Base-by-base conservation (phyloP, 2,888 invertebrate genomes). In the Mimachlamys varia region DNA sequence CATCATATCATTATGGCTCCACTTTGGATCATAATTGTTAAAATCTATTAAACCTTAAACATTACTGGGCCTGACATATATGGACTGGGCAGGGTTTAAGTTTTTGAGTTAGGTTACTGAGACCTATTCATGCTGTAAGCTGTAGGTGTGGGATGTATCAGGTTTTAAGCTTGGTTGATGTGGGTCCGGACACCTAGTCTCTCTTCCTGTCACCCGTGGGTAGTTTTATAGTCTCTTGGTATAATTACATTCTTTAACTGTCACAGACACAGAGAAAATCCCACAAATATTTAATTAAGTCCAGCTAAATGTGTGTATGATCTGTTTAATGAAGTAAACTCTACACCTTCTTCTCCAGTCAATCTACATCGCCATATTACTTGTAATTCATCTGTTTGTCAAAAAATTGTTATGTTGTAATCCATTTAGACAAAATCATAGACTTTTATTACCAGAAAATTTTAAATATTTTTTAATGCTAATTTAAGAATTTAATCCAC, bases 21-120 rank as follows among this genome's bases (percentile, higher is more conserved):
- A 76, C 76, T 76, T 27, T 76, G 76, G 76, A 76, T 76, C 76
- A 76, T 76, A 76, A 27, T 76, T 76, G 76, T 76, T 76, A 76
- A 76, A 76, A 76, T 76, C 76, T 76, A 76, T 76, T 76, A 76
- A 76, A 76, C 33, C 76, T 76, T 76, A 27, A 33, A 76, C 76
- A 76, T 76, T 13, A 33, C 33, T 22, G 33, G 10, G 33, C 12
- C 33, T 76, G 76, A 76, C 76, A 22, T 76, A 33, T 76, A 76
- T 76, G 33, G 76, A 76, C 33, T 76, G 76, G 27, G 76, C 44
- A 76, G 76, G 76, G 76, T 33, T 76, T 76, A 27, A 76, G 76
- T 33, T 76, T 22, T 76, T 76, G 76, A 76, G 76, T 76, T 76
- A 76, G 33, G 76, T 76, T 76, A 76, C 76, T 15, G 27, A 10